Percentiles rank a stretch among this genome's conserved stretches.
phyloP scores from a whole-genome alignment of 2,888 invertebrate genomes.

The Aspidiotus destructor region DNA sequence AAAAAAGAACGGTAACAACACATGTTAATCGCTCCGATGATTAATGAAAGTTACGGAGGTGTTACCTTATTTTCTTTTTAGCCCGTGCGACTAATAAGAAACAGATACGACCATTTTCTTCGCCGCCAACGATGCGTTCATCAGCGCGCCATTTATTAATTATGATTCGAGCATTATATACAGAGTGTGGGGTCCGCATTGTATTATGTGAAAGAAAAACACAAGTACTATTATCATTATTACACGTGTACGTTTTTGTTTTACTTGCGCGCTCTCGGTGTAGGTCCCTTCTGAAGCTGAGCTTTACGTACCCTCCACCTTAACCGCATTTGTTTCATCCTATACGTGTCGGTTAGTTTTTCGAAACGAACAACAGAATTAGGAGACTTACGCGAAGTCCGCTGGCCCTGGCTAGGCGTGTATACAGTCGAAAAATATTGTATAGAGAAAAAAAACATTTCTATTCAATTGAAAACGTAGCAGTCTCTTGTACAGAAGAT shows the following conservation, averaged over 20 bases:
- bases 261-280: no score
- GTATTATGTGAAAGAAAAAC: neutral
- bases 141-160: neutral
- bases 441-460: neutral
- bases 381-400: neutral
- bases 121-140: neutral
- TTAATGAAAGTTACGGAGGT: constrained; percentile 26
- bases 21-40: constrained; percentile 19
- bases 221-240: neutral
- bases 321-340: no score
- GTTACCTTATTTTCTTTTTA: constrained; percentile 16
- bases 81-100: constrained; percentile 3
- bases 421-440: neutral
- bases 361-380: no score
- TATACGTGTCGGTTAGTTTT: no score
- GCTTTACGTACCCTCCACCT: no score
- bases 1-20: neutral
- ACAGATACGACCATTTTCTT: neutral
- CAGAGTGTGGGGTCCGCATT: neutral
- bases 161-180: no score
- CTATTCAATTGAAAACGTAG: constrained; percentile 2
- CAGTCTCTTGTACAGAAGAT: neutral
- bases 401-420: neutral
- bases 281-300: no score
- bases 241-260: neutral